Conservation (phyloP, 1,140 invertebrate species). For the Saccostrea glomerata region DNA sequence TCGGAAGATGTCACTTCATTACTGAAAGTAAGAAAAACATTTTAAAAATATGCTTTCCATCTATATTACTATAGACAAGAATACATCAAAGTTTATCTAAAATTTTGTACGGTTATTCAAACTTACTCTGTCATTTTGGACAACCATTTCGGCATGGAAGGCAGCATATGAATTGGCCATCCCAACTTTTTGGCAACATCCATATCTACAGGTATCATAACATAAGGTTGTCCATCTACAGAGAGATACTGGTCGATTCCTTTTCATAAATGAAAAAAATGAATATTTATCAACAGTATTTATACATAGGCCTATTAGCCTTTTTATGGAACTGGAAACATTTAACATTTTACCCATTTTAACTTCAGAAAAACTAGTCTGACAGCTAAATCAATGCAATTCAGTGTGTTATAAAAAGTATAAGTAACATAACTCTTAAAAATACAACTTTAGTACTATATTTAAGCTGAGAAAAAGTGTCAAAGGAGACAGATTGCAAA, state of each 20-base stretch:
- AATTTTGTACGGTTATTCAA: not conserved
- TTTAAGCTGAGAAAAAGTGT: too few relatives aligned
- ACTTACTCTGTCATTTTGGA: conserved; percentile 38
- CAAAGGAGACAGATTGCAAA: too few relatives aligned
- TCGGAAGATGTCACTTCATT: conserved; percentile 8
- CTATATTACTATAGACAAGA: too few relatives aligned
- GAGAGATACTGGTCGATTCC: conserved; percentile 37
- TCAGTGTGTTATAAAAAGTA: too few relatives aligned
- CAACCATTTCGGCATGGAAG: conserved; percentile 19
- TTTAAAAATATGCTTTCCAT: not conserved
- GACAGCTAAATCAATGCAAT: too few relatives aligned
- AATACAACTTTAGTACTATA: too few relatives aligned
- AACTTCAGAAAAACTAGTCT: too few relatives aligned
- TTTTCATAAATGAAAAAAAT: not conserved
- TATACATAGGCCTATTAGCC: too few relatives aligned
- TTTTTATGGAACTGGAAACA: too few relatives aligned
- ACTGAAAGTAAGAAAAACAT: not conserved
- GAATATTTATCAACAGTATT: not conserved
- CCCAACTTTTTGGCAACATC: conserved; percentile 32
- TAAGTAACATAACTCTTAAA: too few relatives aligned
- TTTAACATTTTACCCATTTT: too few relatives aligned
- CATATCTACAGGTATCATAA: conserved; percentile 38
- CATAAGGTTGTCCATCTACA: conserved; percentile 34
- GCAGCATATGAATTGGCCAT: conserved; percentile 38
- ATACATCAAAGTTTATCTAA: too few relatives aligned